Conservation (phyloP, 2,888 invertebrate genomes). For the Coelogynopora nodosa region DNA sequence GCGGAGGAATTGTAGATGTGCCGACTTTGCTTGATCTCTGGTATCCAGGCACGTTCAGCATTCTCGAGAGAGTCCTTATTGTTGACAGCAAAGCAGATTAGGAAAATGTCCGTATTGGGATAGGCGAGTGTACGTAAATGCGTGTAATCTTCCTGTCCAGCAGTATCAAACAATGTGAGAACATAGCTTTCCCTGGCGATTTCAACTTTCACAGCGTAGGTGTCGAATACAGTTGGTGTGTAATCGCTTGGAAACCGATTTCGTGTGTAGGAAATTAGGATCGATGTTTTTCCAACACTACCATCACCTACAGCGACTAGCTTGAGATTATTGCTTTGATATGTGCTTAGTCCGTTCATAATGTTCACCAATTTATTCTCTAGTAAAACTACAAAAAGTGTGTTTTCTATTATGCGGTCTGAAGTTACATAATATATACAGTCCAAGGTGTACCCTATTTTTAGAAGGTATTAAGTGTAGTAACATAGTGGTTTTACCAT, state of each 20-base stretch:
- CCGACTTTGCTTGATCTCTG: conserved; percentile 66
- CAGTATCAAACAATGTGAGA: not conserved
- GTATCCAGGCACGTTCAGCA: conserved; percentile 79
- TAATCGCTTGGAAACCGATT: conserved; percentile 86
- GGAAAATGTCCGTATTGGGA: conserved; percentile 84
- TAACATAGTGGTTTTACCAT: too few relatives aligned
- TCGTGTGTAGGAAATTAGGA: conserved; percentile 86
- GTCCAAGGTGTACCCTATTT: too few relatives aligned
- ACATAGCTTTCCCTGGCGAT: not conserved
- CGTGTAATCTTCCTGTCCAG: conserved; percentile 77
- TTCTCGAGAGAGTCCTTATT: conserved; percentile 80
- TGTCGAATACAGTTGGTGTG: conserved; percentile 88
- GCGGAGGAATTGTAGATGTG: conserved; percentile 44
- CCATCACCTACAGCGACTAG: conserved; percentile 91
- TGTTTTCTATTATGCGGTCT: too few relatives aligned
- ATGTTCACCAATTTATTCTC: too few relatives aligned
- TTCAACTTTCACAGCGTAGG: conserved; percentile 69
- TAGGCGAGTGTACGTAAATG: conserved; percentile 82
- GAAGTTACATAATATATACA: too few relatives aligned
- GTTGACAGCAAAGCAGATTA: conserved; percentile 85
- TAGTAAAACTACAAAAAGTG: too few relatives aligned
- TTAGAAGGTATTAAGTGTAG: too few relatives aligned
- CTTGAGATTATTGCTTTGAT: conserved; percentile 65
- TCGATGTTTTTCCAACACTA: conserved; percentile 86
- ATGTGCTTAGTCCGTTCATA: not conserved